Percentiles rank a stretch among this genome's conserved stretches.
These are phyloP conservation scores for Hyles euphorbiae DNA, from an alignment of 1,140 invertebrate species.

Conservation along the genomic window DNA sequence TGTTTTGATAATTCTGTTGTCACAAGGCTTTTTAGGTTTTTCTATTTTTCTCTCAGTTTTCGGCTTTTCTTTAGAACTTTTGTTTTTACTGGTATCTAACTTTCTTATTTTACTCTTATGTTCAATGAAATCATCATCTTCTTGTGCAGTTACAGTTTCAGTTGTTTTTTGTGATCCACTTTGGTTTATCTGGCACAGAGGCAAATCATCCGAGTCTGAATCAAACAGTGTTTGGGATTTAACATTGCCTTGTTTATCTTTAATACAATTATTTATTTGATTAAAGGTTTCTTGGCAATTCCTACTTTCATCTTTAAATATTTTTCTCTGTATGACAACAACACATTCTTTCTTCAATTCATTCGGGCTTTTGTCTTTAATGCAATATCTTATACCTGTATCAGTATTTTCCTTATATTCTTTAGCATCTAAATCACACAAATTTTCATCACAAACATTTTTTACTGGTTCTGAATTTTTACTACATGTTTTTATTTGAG, in stretches of 20 bases:
- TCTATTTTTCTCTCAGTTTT: conserved; percentile 13
- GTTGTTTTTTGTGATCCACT: conserved; percentile 14
- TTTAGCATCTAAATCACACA: background rate
- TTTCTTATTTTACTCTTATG: conserved; percentile 26
- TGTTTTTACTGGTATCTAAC: background rate
- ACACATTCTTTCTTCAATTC: conserved; percentile 59
- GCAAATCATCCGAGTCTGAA: conserved; percentile 57
- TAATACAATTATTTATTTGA: conserved; percentile 1
- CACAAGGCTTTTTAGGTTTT: conserved; percentile 10
- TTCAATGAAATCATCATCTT: conserved; percentile 43
- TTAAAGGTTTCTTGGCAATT: background rate
- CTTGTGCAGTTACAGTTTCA: conserved; percentile 10
- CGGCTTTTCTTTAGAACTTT: background rate
- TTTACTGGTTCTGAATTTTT: background rate
- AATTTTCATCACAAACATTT: background rate
- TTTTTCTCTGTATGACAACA: conserved; percentile 57
- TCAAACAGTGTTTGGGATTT: conserved; percentile 37
- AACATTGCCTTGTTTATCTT: conserved; percentile 9
- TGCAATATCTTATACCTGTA: conserved; percentile 8
- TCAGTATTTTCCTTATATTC: background rate
- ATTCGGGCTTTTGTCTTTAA: conserved; percentile 42
- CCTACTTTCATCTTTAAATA: conserved; percentile 34
- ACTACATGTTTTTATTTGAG: background rate
- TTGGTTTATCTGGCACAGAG: conserved; percentile 41
- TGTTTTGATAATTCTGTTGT: conserved; percentile 19